Evolutionary conservation across 2,113 vertebrate species (phyloP), one percentile per base, ranked within the genome.

Genomic region (Aphyosemion australe): DNA sequence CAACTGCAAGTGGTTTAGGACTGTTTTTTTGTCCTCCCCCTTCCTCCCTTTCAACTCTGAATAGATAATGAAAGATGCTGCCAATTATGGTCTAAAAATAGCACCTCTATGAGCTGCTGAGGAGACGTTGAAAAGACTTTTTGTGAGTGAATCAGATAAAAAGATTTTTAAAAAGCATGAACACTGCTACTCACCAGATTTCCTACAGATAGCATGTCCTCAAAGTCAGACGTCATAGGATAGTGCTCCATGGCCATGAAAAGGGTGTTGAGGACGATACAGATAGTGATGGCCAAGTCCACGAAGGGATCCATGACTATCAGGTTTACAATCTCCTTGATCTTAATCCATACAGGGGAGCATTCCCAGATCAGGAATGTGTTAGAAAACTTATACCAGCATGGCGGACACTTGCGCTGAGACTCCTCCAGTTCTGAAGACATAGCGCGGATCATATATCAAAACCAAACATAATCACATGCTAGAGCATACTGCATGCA

Each of bases 161-260:
- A 69, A 53, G 31, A 54, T 26, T 9, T 58, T 1, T 10, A 61
- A 32, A 65, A 0, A 16, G 7, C 12, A 51, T 46, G 56, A 52
- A 31, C 31, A 48, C n/a, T 14, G 12, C 16, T 70, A 88, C 90
- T 90, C 74, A 90, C 88, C 87, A 90, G 73, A 79, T 90, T 99
- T 48, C 97, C 97, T 0, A 98, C 96, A 10, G 88, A 66, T 74
- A 99, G 93, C 87, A 98, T 95, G 0, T 94, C 54, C 26, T 96
- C 94, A 43, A 99, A 99, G 13, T 95, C 87, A 0, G 85, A 52
- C 0, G 96, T 96, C 96, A 99, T 99, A 10, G 97, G 97, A 72
- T 99, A 97, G 78, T 99, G 97, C 77, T 99, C 97, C 97, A 99
- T 98, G 0, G 97, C 97, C 97, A 99, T 99, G 85, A 99, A 99